Conservation (phyloP, 2,888 invertebrate genomes). For the Drosophila fulvimacula region DNA sequence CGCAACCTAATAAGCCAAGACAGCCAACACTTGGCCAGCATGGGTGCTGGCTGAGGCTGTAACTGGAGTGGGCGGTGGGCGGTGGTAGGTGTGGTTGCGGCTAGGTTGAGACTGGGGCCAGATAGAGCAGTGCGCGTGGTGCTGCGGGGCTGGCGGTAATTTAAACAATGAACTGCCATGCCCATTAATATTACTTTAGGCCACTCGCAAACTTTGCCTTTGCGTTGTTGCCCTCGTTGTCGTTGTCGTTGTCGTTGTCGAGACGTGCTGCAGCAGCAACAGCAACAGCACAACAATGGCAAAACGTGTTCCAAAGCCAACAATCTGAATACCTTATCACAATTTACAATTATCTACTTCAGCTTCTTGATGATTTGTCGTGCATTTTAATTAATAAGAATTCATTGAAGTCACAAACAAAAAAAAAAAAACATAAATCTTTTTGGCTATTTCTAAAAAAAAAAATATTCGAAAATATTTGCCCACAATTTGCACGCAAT, state of each 20-base stretch:
- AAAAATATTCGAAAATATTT: neutral
- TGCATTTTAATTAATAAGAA: slow-evolving; percentile 3
- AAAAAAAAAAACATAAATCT: neutral
- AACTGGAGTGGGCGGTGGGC: neutral
- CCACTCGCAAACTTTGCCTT: slow-evolving; percentile 70
- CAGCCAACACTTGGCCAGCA: slow-evolving; percentile 1
- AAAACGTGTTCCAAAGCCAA: slow-evolving; percentile 33
- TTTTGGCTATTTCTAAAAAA: neutral
- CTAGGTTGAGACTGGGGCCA: neutral
- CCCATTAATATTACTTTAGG: slow-evolving; percentile 75
- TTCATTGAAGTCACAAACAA: neutral
- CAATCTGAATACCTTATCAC: slow-evolving; percentile 33
- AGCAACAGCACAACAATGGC: neutral
- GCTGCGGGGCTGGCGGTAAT: slow-evolving; percentile 46
- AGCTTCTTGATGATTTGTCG: slow-evolving; percentile 6
- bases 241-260: slow-evolving; percentile 12
- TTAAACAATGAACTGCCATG: slow-evolving; percentile 77
- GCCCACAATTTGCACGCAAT: slow-evolving; percentile 8
- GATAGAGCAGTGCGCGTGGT: slow-evolving; percentile 1
- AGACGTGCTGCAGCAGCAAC: slow-evolving; percentile 27
- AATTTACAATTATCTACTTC: slow-evolving; percentile 24
- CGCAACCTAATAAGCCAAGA: slow-evolving; percentile 50
- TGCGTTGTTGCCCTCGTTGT: slow-evolving; percentile 18
- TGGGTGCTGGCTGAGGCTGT: neutral
- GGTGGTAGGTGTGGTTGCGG: neutral